Percentiles rank a stretch among this genome's conserved stretches.
phyloP scores from a whole-genome alignment of 2,113 vertebrate genomes.

The Chaenogobius annularis region DNA sequence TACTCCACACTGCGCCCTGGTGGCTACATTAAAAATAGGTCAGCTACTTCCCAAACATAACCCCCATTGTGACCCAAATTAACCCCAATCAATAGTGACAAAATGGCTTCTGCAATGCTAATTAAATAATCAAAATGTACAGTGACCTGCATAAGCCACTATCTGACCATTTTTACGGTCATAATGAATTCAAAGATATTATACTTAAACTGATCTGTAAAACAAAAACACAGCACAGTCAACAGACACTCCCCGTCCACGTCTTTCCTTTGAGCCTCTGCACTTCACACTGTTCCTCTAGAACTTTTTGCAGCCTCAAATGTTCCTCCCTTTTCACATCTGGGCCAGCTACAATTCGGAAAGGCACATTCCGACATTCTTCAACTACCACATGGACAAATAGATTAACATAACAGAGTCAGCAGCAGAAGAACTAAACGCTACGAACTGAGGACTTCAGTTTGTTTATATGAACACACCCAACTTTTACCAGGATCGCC shows the following conservation, averaged over 20 bases:
- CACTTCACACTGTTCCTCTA: neutral
- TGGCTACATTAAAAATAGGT: too few relatives aligned
- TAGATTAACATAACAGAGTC: neutral
- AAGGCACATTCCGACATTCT: conserved; percentile 12
- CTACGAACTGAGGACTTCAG: neutral
- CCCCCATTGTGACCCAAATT: too few relatives aligned
- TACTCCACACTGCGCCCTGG: too few relatives aligned
- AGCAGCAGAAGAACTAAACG: neutral
- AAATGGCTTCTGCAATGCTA: too few relatives aligned
- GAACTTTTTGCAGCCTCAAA: conserved; percentile 14
- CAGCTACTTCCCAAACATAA: too few relatives aligned
- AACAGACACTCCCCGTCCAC: conserved; percentile 8
- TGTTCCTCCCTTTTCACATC: conserved; percentile 49
- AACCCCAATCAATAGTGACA: too few relatives aligned
- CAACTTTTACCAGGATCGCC: neutral
- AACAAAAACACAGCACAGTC: neutral
- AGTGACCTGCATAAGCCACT: neutral
- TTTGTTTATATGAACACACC: conserved; percentile 45
- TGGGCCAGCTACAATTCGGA: conserved; percentile 8
- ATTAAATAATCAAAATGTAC: neutral
- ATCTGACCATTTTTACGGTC: too few relatives aligned
- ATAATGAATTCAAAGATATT: neutral
- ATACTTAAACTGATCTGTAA: neutral
- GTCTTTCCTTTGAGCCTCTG: neutral
- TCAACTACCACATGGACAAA: conserved; percentile 11